Evolutionary conservation across 1,140 invertebrate genomes (phyloP), one percentile per base, ranked within the genome.

Genomic region (Drosophila mojavensis): DNA sequence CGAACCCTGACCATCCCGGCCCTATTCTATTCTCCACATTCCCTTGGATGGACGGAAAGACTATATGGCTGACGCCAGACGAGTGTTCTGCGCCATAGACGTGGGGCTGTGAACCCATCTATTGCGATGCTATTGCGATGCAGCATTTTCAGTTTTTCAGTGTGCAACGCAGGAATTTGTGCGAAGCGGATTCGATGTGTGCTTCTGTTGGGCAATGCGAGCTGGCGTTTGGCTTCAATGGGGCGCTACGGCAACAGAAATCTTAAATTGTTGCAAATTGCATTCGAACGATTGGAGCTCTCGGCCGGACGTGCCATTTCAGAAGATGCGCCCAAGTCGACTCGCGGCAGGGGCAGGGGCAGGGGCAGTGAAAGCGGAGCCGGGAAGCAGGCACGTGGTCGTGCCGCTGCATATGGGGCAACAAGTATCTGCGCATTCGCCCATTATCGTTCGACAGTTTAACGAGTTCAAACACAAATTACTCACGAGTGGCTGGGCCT

Each of bases 181-280:
- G 63, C 20, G 50, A 77, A 59, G 67, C 51, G 59, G 62, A 80
- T 83, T 65, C 28, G 48, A 28, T 20, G 43, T 47, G 51, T 41
- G 36, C 47, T 47, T 56, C 33, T 36, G 24, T 36, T 58, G 10
- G 62, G 70, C 77, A 73, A 83, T 88, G 33, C 66, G 84, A 89
- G 85, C 81, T 89, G 84, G 84, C 84, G 84, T 78, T 81, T 71
- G 47, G 36, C 66, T 59, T 48, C 17, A 66, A 62, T 72, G 68
- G 51, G 74, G 50, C 69, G 48, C 58, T 71, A 56, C 47, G 51
- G 61, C 43, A 50, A 54, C 74, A 61, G 66, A 86, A 77, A 79
- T 89, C 67, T 89, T 90, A 89, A 89, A 89, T 89, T 89, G 85
- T 89, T 89, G 85, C 84, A 89, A 89, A 90, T 90, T 84, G 74